These are phyloP conservation scores for Asteroscopus sphinx DNA, from an alignment of 2,888 invertebrate genomes.

Conservation along the genomic window DNA sequence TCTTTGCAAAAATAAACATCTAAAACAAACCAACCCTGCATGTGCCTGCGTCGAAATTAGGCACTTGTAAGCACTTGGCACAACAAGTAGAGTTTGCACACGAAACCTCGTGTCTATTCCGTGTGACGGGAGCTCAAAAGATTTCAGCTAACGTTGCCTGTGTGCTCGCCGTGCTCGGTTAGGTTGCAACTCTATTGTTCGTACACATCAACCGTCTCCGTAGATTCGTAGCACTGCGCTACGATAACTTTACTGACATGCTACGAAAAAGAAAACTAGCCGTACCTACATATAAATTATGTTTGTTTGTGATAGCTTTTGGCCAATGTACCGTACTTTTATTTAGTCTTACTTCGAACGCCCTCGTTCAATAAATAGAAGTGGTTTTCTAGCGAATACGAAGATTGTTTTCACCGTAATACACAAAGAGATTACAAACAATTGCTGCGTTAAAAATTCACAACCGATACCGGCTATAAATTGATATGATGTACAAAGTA, in stretches of 20 bases:
- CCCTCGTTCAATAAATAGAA: conserved; percentile 31
- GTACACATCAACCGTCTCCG: conserved; percentile 69
- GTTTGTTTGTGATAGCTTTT: conserved; percentile 56
- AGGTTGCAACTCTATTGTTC: conserved; percentile 75
- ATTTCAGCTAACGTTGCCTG: conserved; percentile 68
- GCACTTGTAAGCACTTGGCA: conserved; percentile 65
- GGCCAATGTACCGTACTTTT: conserved; percentile 31
- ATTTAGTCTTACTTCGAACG: conserved; percentile 24
- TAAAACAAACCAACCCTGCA: conserved; percentile 20
- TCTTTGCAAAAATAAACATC: conserved; percentile 41
- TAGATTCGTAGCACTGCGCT: conserved; percentile 55
- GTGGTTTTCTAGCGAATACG: conserved; percentile 8
- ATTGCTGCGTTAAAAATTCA: conserved; percentile 49
- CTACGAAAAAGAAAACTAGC: conserved; percentile 54
- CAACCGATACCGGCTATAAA: conserved; percentile 42
- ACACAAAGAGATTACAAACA: conserved; percentile 41
- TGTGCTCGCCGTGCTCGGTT: conserved; percentile 71
- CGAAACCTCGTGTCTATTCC: conserved; percentile 72
- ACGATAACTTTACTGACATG: conserved; percentile 62
- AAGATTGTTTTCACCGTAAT: conserved; percentile 17
- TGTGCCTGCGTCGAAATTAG: conserved; percentile 61
- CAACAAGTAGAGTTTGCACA: conserved; percentile 67
- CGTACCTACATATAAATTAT: conserved; percentile 50
- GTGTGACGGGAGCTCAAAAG: conserved; percentile 78
- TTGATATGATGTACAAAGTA: conserved; percentile 47